Evolutionary conservation across 2,113 vertebrate species (phyloP).

Genomic region (Lampris megalopsis): DNA sequence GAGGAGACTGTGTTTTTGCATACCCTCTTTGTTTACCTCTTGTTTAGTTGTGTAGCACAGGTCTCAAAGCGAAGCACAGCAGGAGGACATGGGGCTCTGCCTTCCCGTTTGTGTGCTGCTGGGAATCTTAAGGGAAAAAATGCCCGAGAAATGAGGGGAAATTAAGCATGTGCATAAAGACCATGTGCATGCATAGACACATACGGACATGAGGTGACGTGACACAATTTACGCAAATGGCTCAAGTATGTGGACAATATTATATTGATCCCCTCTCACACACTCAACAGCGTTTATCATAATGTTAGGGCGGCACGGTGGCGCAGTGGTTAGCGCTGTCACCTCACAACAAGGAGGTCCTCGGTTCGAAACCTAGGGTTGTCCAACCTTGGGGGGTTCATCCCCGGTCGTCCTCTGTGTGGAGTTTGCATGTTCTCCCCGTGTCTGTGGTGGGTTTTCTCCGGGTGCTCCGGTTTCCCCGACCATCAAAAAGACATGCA

Average conservation of each 20-base stretch:
- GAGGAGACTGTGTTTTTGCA: conserved; percentile 5
- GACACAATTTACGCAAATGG: not conserved
- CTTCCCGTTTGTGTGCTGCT: conserved; percentile 74
- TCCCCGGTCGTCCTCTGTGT: too few species aligned
- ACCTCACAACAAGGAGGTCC: too few species aligned
- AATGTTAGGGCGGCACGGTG: too few species aligned
- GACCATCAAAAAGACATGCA: too few species aligned
- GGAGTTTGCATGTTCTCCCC: too few species aligned
- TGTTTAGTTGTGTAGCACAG: conserved; percentile 41
- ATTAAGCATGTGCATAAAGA: conserved; percentile 27
- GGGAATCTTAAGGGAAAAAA: conserved; percentile 44
- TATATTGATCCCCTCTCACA: not conserved
- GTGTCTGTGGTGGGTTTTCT: too few species aligned
- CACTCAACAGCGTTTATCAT: not conserved
- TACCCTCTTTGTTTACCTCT: conserved; percentile 47
- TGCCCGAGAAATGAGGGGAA: conserved; percentile 21
- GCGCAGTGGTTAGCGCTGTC: too few species aligned
- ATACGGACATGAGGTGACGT: conserved; percentile 10
- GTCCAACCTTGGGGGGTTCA: too few species aligned
- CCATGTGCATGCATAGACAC: conserved; percentile 4
- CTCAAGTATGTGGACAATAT: not conserved
- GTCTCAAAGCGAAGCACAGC: conserved; percentile 49
- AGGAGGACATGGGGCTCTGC: conserved; percentile 61
- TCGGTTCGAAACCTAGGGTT: too few species aligned
- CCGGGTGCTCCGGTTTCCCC: too few species aligned